Evolutionary conservation across 2,113 vertebrate species (phyloP).

Genomic region (Aptenodytes patagonicus): DNA sequence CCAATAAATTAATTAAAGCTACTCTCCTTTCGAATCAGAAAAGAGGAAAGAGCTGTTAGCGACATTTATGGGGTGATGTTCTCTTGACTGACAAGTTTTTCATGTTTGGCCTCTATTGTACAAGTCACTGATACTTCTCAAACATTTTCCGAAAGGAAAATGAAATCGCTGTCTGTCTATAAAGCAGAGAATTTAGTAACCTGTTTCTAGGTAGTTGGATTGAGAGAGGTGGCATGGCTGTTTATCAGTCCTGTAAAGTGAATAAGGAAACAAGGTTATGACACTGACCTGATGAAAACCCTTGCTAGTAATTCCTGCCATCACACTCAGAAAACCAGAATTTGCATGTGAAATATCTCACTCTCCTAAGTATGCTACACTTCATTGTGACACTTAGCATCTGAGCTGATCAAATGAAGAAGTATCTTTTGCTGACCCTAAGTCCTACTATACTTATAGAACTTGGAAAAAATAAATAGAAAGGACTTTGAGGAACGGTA

Average conservation of each 20-base stretch:
- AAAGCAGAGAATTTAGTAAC: not conserved
- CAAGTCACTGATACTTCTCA: not conserved
- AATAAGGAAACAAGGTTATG: not conserved
- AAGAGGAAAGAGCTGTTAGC: slow-evolving; percentile 42
- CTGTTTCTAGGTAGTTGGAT: not conserved
- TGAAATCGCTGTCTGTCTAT: not conserved
- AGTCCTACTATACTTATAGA: not conserved
- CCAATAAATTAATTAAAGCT: slow-evolving; percentile 58
- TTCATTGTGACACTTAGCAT: not conserved
- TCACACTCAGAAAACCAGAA: not conserved
- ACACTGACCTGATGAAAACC: not conserved
- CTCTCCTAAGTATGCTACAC: not conserved
- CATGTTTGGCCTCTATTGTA: slow-evolving; percentile 29
- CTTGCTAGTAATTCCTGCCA: not conserved
- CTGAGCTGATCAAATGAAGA: not conserved
- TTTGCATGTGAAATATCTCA: not conserved
- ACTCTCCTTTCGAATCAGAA: slow-evolving; percentile 23
- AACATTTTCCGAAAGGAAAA: not conserved
- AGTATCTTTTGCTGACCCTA: not conserved
- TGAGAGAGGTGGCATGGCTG: not conserved
- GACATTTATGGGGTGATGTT: slow-evolving; percentile 37
- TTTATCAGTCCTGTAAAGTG: not conserved
- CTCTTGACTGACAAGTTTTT: slow-evolving; percentile 67
- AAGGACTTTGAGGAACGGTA: not conserved
- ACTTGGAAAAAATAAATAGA: not conserved